Evolutionary conservation across 1,140 invertebrate species (phyloP).

Genomic region (Drosophila fuyamai): DNA sequence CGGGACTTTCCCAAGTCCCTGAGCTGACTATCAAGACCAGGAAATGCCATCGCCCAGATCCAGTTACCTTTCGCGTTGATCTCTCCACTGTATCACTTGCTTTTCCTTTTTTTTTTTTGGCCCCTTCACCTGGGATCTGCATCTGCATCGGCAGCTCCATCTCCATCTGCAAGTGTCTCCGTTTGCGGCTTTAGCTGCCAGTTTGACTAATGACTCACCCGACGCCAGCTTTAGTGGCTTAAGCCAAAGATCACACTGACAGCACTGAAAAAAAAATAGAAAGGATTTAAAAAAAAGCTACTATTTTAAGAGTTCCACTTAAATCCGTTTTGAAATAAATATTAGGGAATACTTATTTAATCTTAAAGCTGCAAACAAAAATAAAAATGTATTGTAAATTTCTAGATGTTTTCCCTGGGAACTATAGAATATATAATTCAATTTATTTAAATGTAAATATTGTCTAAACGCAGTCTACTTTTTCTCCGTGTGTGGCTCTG

Average conservation of each 20-base stretch:
- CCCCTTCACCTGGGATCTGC: conserved; percentile 32
- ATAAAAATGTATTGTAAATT: too few relatives aligned
- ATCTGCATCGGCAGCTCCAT: background rate
- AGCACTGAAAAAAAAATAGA: background rate
- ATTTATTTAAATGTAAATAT: too few relatives aligned
- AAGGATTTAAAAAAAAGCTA: too few relatives aligned
- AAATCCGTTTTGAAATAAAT: too few relatives aligned
- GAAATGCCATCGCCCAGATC: conserved; percentile 25
- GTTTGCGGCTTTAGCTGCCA: conserved; percentile 25
- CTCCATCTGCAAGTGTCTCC: conserved; percentile 33
- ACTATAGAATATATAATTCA: too few relatives aligned
- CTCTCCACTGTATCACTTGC: conserved; percentile 35
- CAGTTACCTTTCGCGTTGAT: conserved; percentile 17
- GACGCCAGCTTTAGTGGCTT: conserved; percentile 6
- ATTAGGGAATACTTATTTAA: too few relatives aligned
- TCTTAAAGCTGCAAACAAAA: too few relatives aligned
- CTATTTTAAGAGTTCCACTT: too few relatives aligned
- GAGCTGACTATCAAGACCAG: conserved; percentile 12
- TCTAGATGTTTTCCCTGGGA: too few relatives aligned
- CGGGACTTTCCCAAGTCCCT: conserved; percentile 27
- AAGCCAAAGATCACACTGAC: conserved; percentile 28
- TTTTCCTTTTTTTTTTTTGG: background rate
- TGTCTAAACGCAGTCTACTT: too few relatives aligned
- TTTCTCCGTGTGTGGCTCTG: conserved; percentile 1
- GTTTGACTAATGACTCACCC: conserved; percentile 61